Evolutionary conservation across 2,797 vertebrate genomes (phyloP).

Genomic region (Cryptoblepharus egeriae): DNA sequence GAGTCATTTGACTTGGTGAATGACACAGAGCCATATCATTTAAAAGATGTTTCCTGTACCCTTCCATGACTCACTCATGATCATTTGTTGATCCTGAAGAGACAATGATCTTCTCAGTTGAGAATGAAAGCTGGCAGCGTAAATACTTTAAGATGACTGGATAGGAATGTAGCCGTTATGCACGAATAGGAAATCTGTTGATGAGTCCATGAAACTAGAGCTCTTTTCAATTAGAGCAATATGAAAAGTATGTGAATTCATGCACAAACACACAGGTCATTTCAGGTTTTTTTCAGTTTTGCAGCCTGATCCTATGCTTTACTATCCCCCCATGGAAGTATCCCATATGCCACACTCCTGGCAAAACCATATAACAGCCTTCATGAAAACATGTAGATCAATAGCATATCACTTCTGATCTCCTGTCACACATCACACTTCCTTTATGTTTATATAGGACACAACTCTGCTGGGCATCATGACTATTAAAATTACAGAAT

Average conservation of each 20-base stretch:
- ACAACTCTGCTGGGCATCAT: not conserved
- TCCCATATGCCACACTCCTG: not conserved
- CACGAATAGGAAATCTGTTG: slow-evolving; percentile 47
- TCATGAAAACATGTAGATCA: slow-evolving; percentile 1
- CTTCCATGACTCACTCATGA: slow-evolving; percentile 56
- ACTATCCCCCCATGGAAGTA: not conserved
- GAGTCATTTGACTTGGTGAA: slow-evolving; percentile 36
- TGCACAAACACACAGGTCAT: not conserved
- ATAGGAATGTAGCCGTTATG: slow-evolving; percentile 34
- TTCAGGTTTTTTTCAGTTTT: not conserved
- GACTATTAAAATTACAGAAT: slow-evolving; percentile 2
- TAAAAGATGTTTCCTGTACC: slow-evolving; percentile 39
- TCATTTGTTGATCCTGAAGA: slow-evolving; percentile 44
- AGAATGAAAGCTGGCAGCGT: slow-evolving; percentile 7
- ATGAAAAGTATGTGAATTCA: slow-evolving; percentile 5
- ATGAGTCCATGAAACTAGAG: slow-evolving; percentile 26
- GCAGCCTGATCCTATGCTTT: not conserved
- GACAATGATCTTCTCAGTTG: not conserved
- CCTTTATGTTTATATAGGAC: not conserved
- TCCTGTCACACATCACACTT: not conserved
- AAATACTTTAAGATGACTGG: rapidly evolving
- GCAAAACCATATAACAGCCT: not conserved
- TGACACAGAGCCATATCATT: slow-evolving; percentile 43
- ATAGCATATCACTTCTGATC: not conserved
- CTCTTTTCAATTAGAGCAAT: not conserved